phyloP scores from a whole-genome alignment of 2,888 invertebrate genomes.

The Lithophane semibrunnea region DNA sequence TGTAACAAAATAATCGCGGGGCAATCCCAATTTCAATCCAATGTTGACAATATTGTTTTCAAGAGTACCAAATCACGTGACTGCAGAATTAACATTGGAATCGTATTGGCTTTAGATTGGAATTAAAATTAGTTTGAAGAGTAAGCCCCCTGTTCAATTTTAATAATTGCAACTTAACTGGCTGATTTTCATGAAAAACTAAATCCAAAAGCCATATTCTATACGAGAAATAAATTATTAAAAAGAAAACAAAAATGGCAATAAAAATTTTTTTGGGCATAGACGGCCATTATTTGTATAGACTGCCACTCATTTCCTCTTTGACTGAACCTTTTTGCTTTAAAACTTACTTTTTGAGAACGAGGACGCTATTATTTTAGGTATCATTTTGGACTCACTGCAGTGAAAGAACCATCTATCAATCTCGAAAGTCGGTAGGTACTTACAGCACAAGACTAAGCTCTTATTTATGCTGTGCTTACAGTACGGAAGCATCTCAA shows the following conservation, averaged over 20 bases:
- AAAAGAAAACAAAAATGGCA: constrained; percentile 7
- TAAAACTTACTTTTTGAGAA: not conserved
- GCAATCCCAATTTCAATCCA: too few species aligned
- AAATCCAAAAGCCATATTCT: not conserved
- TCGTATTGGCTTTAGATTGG: too few species aligned
- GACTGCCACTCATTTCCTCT: too few species aligned
- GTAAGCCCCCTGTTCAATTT: not conserved
- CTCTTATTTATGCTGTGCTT: too few species aligned
- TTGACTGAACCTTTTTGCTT: not conserved
- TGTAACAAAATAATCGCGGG: too few species aligned
- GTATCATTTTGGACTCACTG: not conserved
- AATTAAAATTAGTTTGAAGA: too few species aligned
- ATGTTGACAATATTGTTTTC: too few species aligned
- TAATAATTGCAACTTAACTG: not conserved
- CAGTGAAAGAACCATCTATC: not conserved
- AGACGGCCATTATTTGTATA: not conserved
- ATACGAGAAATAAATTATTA: not conserved
- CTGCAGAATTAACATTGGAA: too few species aligned
- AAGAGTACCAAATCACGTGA: too few species aligned
- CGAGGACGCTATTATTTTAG: not conserved
- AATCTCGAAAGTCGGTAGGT: not conserved
- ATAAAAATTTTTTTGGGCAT: not conserved
- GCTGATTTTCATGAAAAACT: not conserved
- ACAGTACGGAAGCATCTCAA: not conserved
- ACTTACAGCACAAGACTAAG: too few species aligned